Evolutionary conservation across 23 tunicate species (phyloP).

Genomic region (Halocynthia aurantium): DNA sequence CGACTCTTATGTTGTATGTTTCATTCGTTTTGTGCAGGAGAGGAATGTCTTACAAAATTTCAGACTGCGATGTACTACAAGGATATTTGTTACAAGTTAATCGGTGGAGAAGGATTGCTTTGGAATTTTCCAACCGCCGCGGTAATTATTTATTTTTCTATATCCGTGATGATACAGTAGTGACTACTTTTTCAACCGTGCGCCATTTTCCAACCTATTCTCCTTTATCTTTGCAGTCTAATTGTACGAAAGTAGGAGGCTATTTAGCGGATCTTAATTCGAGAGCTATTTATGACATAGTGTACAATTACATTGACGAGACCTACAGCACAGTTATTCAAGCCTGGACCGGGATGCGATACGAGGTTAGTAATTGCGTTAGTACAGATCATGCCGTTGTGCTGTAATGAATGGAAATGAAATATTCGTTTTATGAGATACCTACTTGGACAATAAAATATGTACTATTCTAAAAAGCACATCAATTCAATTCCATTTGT

Average conservation of each 20-base stretch:
- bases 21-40: background rate
- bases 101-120: constrained; percentile 22
- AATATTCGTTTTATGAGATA: no score
- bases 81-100: constrained; percentile 6
- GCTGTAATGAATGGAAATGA: no score
- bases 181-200: background rate
- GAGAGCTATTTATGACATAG: constrained; percentile 10
- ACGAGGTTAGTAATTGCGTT: constrained; percentile 4
- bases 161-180: background rate
- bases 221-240: background rate
- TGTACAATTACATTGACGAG: constrained; percentile 20
- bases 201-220: background rate
- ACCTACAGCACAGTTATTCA: constrained; percentile 14
- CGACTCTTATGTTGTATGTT: background rate
- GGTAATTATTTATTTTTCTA: background rate
- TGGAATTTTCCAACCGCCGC: constrained; percentile 15
- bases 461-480: no score
- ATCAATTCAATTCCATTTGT: no score
- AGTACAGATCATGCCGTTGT: no score
- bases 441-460: no score
- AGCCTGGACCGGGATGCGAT: constrained; percentile 31
- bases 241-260: constrained; percentile 16
- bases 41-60: constrained; percentile 1
- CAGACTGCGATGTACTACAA: background rate
- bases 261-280: constrained; percentile 15